Evolutionary conservation across 2,888 invertebrate genomes (phyloP), one percentile per base, ranked within the genome.

Genomic region (Neoaliturus tenellus): DNA sequence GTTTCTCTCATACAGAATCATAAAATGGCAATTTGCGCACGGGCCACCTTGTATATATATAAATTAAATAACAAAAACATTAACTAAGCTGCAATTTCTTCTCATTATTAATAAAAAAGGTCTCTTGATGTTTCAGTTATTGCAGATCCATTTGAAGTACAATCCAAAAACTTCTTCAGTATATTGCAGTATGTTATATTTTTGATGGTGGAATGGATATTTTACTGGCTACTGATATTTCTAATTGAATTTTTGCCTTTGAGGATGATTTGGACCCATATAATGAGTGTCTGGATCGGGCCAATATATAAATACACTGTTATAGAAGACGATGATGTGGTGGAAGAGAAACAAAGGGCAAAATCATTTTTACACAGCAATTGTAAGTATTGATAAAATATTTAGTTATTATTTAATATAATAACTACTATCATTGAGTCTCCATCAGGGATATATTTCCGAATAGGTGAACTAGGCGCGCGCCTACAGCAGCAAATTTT

Each of bases 321-420:
- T 39, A 41, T 69, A 23, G 83, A 83, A 44, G 87, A 87, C 82
- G 69, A 82, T 82, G 91, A 91, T 87, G 91, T 91, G 5, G 86
- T 87, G 3, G 87, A 85, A 5, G 91, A 91, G 86, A 88, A 89
- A 75, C 87, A 90, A n/a, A 88, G 89, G 69, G 88, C 91, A 6
- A 69, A 39, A 69, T n/a, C 33, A 23, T 69, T 69, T 69, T 10
- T 69, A 23, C 39, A 35, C 23, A 23, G 39, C 20, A 69, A 69
- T 69, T 17, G 69, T 69, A 14, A 69, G 69, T 69, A 69, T 23
- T 39, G n/a, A n/a, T n/a, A n/a, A n/a, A n/a, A n/a, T n/a, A n/a
- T n/a, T n/a, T n/a, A n/a, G n/a, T n/a, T n/a, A n/a, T n/a, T n/a
- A n/a, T n/a, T n/a, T n/a, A n/a, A n/a, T n/a, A n/a, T n/a, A n/a